Evolutionary conservation across 1,140 invertebrate species (phyloP).

Genomic region (Trachymyrmex septentrionalis): DNA sequence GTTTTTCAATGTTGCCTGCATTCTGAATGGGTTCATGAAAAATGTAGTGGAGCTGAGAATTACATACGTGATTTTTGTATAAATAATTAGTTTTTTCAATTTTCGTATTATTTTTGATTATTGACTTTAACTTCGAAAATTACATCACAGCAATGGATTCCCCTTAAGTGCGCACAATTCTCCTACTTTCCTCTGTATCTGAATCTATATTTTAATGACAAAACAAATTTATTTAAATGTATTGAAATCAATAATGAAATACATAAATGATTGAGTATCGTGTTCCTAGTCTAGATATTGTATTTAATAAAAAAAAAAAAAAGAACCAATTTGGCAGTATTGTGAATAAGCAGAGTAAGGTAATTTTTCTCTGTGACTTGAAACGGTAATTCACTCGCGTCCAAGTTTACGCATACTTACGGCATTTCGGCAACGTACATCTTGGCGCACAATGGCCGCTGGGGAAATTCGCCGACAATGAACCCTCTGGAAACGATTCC

Average conservation of each 20-base stretch:
- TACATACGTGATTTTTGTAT: too few relatives aligned
- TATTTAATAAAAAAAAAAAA: background rate
- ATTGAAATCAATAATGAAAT: background rate
- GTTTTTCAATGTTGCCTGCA: too few relatives aligned
- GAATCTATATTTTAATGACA: too few relatives aligned
- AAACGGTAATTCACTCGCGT: slow-evolving; percentile 37
- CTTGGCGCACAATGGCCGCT: slow-evolving; percentile 40
- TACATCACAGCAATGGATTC: too few relatives aligned
- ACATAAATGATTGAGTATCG: background rate
- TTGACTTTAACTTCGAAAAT: too few relatives aligned
- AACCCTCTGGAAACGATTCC: slow-evolving; percentile 62
- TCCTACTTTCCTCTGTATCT: too few relatives aligned
- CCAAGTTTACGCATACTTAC: slow-evolving; percentile 42
- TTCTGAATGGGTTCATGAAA: too few relatives aligned
- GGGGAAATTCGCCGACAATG: slow-evolving; percentile 69
- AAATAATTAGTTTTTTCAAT: too few relatives aligned
- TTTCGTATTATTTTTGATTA: too few relatives aligned
- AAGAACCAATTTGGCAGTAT: background rate
- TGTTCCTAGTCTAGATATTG: background rate
- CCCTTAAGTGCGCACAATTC: too few relatives aligned
- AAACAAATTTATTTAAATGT: too few relatives aligned
- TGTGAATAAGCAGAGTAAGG: background rate
- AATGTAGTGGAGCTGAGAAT: too few relatives aligned
- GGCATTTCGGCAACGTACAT: slow-evolving; percentile 53
- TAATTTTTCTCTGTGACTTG: background rate